Conservation (phyloP, 2,888 invertebrate genomes). For the Protophormia terraenovae region DNA sequence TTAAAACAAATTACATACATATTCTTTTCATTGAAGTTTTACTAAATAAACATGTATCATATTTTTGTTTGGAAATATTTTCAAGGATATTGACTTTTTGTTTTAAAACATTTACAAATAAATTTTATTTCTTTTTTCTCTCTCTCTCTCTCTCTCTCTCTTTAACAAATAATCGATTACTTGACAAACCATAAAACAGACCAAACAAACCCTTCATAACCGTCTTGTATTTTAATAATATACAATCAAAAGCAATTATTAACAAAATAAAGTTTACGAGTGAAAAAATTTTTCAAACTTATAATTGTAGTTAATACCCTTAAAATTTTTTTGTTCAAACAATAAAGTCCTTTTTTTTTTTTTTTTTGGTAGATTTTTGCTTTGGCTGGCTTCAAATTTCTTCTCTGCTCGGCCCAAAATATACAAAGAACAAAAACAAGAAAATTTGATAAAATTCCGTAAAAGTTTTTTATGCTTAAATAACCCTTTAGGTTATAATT, state of each 20-base stretch:
- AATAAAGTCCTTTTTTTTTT: slow-evolving; percentile 7
- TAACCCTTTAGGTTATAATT: slow-evolving; percentile 64
- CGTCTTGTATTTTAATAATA: slow-evolving; percentile 47
- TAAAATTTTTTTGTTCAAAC: slow-evolving; percentile 3
- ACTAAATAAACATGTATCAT: neutral
- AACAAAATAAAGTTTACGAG: slow-evolving; percentile 54
- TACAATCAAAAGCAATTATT: slow-evolving; percentile 54
- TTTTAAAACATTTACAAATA: neutral
- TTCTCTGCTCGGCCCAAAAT: neutral
- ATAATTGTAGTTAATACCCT: slow-evolving; percentile 57
- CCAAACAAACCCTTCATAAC: neutral
- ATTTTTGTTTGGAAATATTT: neutral
- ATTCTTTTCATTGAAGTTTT: neutral
- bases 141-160: no score
- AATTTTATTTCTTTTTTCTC: no score
- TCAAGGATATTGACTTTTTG: slow-evolving; percentile 20
- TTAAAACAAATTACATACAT: neutral
- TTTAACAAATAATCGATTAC: slow-evolving; percentile 54
- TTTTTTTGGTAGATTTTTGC: neutral
- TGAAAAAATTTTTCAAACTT: slow-evolving; percentile 49
- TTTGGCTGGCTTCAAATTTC: neutral
- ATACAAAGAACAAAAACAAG: neutral
- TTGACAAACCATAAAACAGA: neutral
- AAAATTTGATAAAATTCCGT: slow-evolving; percentile 9
- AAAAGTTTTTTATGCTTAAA: slow-evolving; percentile 47